These are phyloP conservation scores for Cololabis saira DNA, from an alignment of 2,113 vertebrate species.

Conservation along the genomic window DNA sequence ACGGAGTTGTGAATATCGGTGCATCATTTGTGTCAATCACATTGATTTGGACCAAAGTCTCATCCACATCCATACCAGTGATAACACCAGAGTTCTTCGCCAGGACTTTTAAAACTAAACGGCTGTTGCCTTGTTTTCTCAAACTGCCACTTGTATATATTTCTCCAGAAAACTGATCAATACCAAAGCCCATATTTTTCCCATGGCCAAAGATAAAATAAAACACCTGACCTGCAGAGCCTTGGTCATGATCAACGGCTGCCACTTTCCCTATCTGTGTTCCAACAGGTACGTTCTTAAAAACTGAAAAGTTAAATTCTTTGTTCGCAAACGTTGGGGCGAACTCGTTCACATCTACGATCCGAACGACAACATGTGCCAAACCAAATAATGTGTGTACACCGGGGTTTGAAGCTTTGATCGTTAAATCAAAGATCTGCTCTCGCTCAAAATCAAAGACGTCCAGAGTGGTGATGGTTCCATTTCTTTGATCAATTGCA, in stretches of 20 bases:
- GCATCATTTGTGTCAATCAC: conserved; percentile 78
- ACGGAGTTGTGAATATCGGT: conserved; percentile 66
- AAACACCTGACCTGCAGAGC: conserved; percentile 75
- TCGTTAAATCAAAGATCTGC: conserved; percentile 72
- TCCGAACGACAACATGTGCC: conserved; percentile 69
- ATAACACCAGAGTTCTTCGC: conserved; percentile 80
- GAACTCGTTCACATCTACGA: conserved; percentile 79
- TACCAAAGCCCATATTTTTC: conserved; percentile 71
- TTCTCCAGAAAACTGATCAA: conserved; percentile 69
- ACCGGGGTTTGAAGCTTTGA: conserved; percentile 74
- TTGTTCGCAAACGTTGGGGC: conserved; percentile 67
- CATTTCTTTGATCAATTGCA: conserved; percentile 69
- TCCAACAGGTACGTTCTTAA: conserved; percentile 67
- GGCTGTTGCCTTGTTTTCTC: conserved; percentile 65
- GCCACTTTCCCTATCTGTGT: conserved; percentile 71
- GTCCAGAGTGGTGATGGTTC: conserved; percentile 68
- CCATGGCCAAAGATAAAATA: conserved; percentile 75
- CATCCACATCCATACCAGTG: conserved; percentile 74
- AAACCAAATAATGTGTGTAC: conserved; percentile 65
- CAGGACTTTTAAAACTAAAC: conserved; percentile 67
- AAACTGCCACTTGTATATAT: conserved; percentile 71
- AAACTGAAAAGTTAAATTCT: conserved; percentile 73
- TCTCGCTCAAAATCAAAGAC: conserved; percentile 80
- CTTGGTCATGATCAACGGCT: conserved; percentile 76
- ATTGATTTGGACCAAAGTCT: conserved; percentile 71